Percentiles rank a stretch among this genome's conserved stretches.
These are phyloP conservation scores for Drosophila ezoana DNA, from an alignment of 2,888 invertebrate species.

Conservation along the genomic window DNA sequence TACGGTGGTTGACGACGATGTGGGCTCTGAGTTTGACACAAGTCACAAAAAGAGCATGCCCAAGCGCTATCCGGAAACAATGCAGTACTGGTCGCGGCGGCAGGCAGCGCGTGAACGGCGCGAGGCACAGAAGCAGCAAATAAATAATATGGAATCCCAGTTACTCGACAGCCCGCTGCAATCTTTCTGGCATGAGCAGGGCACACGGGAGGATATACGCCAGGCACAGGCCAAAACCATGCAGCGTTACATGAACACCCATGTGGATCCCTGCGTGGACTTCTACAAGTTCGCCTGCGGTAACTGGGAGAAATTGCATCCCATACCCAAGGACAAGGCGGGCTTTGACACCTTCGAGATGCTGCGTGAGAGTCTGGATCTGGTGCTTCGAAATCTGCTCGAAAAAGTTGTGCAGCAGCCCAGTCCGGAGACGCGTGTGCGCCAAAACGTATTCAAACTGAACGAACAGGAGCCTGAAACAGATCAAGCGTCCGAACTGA, in stretches of 20 bases:
- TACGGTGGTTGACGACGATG: slow-evolving; percentile 20
- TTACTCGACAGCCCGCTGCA: slow-evolving; percentile 58
- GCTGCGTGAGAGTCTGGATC: slow-evolving; percentile 92
- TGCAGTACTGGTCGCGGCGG: slow-evolving; percentile 34
- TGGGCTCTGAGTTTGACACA: slow-evolving; percentile 6
- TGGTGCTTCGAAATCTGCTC: slow-evolving; percentile 88
- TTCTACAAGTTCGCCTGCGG: slow-evolving; percentile 95
- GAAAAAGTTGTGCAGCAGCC: slow-evolving; percentile 83
- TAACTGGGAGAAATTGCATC: slow-evolving; percentile 93
- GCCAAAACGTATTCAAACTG: slow-evolving; percentile 55
- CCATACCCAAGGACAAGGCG: slow-evolving; percentile 95
- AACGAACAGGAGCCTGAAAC: slow-evolving; percentile 55
- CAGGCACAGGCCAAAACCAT: slow-evolving; percentile 89
- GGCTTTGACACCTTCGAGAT: slow-evolving; percentile 96
- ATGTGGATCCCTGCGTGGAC: slow-evolving; percentile 91
- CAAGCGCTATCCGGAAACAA: slow-evolving; percentile 35
- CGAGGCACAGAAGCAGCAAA: slow-evolving; percentile 45
- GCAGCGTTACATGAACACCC: slow-evolving; percentile 91
- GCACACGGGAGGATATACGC: slow-evolving; percentile 86
- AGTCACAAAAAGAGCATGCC: slow-evolving; percentile 37
- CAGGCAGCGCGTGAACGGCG: slow-evolving; percentile 41
- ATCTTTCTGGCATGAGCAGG: slow-evolving; percentile 83
- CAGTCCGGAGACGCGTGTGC: slow-evolving; percentile 34
- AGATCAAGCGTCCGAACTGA: slow-evolving; percentile 58
- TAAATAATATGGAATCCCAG: slow-evolving; percentile 12